Evolutionary conservation across 2,113 vertebrate genomes (phyloP).

Genomic region (Heptranchias perlo): DNA sequence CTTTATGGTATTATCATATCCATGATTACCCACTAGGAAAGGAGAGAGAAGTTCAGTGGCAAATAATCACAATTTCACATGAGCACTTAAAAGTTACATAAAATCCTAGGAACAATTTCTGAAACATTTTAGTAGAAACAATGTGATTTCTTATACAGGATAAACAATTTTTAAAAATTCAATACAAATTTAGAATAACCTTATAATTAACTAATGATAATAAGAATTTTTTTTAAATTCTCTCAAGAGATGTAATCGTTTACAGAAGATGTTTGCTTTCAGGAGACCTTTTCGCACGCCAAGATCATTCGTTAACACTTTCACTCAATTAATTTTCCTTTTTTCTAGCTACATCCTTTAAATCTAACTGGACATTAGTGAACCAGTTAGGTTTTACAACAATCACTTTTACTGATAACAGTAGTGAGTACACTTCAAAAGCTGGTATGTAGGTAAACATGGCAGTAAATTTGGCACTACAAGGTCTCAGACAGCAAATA

Average conservation of each 20-base stretch:
- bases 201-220: not conserved
- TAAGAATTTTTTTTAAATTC: not conserved
- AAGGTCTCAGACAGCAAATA: too few relatives aligned
- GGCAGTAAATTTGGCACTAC: too few relatives aligned
- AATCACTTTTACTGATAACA: too few relatives aligned
- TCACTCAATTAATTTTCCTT: not conserved
- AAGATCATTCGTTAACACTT: not conserved
- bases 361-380: too few relatives aligned
- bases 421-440: too few relatives aligned
- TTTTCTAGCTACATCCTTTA: not conserved
- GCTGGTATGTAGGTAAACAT: too few relatives aligned
- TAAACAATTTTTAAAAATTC: not conserved
- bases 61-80: slow-evolving; percentile 20
- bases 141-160: not conserved
- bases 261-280: not conserved
- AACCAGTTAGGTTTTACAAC: too few relatives aligned
- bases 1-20: slow-evolving; percentile 73
- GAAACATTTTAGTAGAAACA: not conserved
- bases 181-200: not conserved
- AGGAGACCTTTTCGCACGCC: not conserved
- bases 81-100: not conserved
- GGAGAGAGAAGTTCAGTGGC: slow-evolving; percentile 42
- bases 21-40: slow-evolving; percentile 78
- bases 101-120: not conserved
- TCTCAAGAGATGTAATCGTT: not conserved